Evolutionary conservation across 2,888 invertebrate species (phyloP).

Genomic region (Stictocephala bisonia): DNA sequence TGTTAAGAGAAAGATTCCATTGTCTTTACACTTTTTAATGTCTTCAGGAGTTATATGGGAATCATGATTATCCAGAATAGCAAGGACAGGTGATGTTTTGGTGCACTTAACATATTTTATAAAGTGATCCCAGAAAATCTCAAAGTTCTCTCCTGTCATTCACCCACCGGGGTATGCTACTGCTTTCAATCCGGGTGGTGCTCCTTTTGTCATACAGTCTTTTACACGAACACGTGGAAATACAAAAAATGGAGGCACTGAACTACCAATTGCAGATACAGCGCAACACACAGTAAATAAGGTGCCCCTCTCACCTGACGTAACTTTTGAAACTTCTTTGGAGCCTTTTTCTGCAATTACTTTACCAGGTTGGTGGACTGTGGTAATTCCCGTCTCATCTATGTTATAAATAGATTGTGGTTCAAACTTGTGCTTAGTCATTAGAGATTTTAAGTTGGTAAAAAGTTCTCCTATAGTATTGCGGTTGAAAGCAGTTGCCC

Average conservation of each 20-base stretch:
- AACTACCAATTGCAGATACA: not conserved
- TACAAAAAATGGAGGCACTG: not conserved
- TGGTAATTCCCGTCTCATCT: slow-evolving; percentile 62
- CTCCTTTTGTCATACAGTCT: slow-evolving; percentile 17
- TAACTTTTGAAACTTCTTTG: slow-evolving; percentile 20
- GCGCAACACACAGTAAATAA: slow-evolving; percentile 23
- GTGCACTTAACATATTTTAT: not conserved
- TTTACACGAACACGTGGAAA: slow-evolving; percentile 1
- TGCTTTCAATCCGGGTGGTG: not conserved
- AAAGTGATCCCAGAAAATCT: slow-evolving; percentile 11
- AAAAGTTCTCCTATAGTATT: slow-evolving; percentile 4
- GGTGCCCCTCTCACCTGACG: slow-evolving; percentile 11
- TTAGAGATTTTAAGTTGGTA: slow-evolving; percentile 9
- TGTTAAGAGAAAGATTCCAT: slow-evolving; percentile 59
- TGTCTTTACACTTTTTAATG: slow-evolving; percentile 54
- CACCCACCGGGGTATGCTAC: slow-evolving; percentile 11
- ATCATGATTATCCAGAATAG: slow-evolving; percentile 62
- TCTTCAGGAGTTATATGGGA: slow-evolving; percentile 58
- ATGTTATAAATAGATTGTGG: slow-evolving; percentile 61
- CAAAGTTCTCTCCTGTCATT: not conserved
- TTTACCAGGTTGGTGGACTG: slow-evolving; percentile 55
- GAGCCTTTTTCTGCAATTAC: slow-evolving; percentile 15
- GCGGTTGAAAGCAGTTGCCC: slow-evolving; percentile 28
- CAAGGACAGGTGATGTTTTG: slow-evolving; percentile 52
- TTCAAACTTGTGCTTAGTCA: slow-evolving; percentile 54